phyloP scores from a whole-genome alignment of 1,140 invertebrate species.

The Caenorhabditis tropicalis region DNA sequence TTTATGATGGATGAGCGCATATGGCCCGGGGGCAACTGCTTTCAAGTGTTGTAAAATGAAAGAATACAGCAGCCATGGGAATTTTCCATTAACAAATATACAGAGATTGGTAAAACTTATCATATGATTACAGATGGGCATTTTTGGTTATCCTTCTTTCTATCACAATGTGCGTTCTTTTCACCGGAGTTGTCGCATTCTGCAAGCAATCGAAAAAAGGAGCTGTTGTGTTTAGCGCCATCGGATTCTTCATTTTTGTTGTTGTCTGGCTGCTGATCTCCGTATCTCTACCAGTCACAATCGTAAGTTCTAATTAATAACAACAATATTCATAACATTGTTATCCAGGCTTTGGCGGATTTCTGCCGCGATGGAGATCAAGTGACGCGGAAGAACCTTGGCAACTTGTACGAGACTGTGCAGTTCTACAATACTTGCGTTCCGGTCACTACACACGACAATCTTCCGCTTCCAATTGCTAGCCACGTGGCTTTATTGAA shows the following conservation, averaged over 20 bases:
- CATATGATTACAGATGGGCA: slow-evolving; percentile 54
- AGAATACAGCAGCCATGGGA: not conserved
- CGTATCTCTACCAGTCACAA: slow-evolving; percentile 36
- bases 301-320: slow-evolving; percentile 37
- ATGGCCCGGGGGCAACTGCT: not conserved
- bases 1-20: slow-evolving; percentile 11
- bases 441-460: slow-evolving; percentile 55
- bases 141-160: slow-evolving; percentile 50
- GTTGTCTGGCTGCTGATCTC: slow-evolving; percentile 52
- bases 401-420: slow-evolving; percentile 50
- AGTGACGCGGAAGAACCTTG: slow-evolving; percentile 51
- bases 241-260: slow-evolving; percentile 59
- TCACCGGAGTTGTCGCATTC: slow-evolving; percentile 57
- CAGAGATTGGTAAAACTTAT: not conserved
- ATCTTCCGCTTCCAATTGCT: slow-evolving; percentile 48
- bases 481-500: slow-evolving; percentile 45
- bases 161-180: slow-evolving; percentile 58
- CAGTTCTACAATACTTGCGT: slow-evolving; percentile 57
- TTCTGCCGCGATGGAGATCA: slow-evolving; percentile 54
- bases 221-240: slow-evolving; percentile 54
- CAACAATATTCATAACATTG: not conserved
- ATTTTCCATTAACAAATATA: not conserved
- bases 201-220: slow-evolving; percentile 58
- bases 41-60: not conserved
- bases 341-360: slow-evolving; percentile 54